Base-by-base conservation (phyloP, 2,113 vertebrate genomes). In the Zosterops pallidus region DNA sequence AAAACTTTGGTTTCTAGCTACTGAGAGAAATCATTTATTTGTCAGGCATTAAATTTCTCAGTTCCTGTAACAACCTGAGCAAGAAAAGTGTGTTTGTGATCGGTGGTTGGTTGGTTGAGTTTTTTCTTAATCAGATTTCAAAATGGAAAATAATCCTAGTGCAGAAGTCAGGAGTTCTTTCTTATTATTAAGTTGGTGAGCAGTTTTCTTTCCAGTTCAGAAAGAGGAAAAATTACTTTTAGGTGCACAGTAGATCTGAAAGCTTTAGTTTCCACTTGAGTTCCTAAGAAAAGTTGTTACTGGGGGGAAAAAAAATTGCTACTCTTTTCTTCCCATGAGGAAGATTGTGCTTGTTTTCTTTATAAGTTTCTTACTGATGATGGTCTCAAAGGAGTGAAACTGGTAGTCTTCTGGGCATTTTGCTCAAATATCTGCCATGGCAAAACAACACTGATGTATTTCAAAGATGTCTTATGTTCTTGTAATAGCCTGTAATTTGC, bases 261-360 rank as follows among this genome's bases (percentile, higher is more conserved):
- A 70, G 9, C 11, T 74, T 77, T 64, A 70, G 20, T 37, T 59
- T 25, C 20, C 22, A 21, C 4, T 29, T 0, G 7, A 28, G 14
- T 46, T 89, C 7, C 20, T 57, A 37, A 31, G 10, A 28, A 77
- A 82, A 25, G 5, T 41, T 76, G 18, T 47, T 60, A 56, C 3
- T 41, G 25, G 8, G 26, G 2, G 5, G 12, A 23, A 17, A 23
- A 16, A 8, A 9, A 9, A 3, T 8, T 33, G 1, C 4, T 65
- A 18, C 35, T 60, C 14, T 56, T 41, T 55, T 69, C 50, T 65
- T 5, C 28, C 33, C 14, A 5, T 2, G 0, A 47, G 33, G 29
- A 74, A 63, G 14, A 33, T 31, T 4, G 12, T 29, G 3, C 9
- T 85, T 68, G 5, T 76, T 91, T 90, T 92, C 20, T 37, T 77